Conservation (phyloP, 2,888 invertebrate genomes). For the Ormyrus nitidulus region DNA sequence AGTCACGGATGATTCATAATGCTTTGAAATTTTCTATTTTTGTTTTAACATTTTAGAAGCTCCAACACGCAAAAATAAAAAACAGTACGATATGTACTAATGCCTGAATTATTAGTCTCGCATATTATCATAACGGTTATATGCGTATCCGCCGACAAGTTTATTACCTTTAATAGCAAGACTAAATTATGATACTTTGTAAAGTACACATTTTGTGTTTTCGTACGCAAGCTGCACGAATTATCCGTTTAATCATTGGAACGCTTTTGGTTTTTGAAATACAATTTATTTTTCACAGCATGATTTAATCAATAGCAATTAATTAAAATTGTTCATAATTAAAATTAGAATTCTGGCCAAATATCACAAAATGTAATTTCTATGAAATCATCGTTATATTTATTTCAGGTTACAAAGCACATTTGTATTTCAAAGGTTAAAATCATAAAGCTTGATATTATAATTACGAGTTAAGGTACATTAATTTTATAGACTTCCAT, state of each 20-base stretch:
- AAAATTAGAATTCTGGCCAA: conserved; percentile 20
- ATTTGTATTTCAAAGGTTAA: no score
- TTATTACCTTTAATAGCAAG: no score
- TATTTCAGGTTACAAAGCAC: no score
- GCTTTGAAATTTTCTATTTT: not conserved
- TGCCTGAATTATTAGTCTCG: no score
- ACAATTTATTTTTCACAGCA: not conserved
- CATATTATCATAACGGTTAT: no score
- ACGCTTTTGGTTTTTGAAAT: not conserved
- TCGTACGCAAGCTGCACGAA: not conserved
- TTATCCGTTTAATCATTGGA: not conserved
- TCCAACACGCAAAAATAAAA: not conserved
- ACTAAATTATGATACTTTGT: conserved; percentile 21
- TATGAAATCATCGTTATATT: not conserved
- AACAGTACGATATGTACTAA: no score
- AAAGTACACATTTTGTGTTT: conserved; percentile 33
- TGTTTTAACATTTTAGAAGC: not conserved
- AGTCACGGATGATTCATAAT: no score
- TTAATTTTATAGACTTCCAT: no score
- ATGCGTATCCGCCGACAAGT: no score
- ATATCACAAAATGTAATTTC: not conserved
- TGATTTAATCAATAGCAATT: not conserved
- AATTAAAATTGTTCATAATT: not conserved
- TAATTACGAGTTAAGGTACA: no score
- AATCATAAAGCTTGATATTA: no score